A percentile compares a stretch with the other conserved stretches of the same genome.
Conservation (phyloP, 2,113 vertebrate genomes). For the Cottus gobio region DNA sequence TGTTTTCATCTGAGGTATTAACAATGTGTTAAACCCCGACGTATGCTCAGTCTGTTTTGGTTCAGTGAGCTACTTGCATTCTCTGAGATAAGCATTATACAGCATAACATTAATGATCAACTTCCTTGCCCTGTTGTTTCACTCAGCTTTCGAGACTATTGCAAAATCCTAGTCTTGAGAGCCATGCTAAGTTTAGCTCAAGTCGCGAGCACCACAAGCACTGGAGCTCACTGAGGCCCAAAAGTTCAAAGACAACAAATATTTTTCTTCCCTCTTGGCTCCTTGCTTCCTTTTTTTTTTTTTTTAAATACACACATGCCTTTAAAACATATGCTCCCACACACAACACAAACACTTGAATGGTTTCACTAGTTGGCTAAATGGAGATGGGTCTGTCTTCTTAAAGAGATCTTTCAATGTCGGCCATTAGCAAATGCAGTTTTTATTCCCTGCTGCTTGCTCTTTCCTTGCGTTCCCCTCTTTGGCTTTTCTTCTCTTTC, state of each 20-base stretch:
- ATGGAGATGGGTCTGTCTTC: conserved; percentile 19
- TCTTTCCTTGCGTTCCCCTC: conserved; percentile 27
- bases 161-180: conserved; percentile 62
- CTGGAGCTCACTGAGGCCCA: conserved; percentile 21
- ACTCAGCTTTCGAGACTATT: conserved; percentile 42
- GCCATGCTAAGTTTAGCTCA: conserved; percentile 58
- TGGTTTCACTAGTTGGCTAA: conserved; percentile 39
- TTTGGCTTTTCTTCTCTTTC: conserved; percentile 37
- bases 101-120: conserved; percentile 69
- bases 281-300: conserved; percentile 4
- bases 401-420: conserved; percentile 42
- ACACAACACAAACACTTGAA: conserved; percentile 6
- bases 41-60: conserved; percentile 8
- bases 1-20: conserved; percentile 9
- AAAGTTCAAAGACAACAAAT: conserved; percentile 38
- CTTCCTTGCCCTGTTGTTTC: conserved; percentile 52
- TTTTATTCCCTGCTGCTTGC: conserved; percentile 23
- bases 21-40: background rate
- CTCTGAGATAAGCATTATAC: conserved; percentile 37
- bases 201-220: conserved; percentile 46
- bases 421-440: conserved; percentile 47
- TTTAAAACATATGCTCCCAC: background rate
- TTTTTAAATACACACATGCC: background rate
- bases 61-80: conserved; percentile 1
- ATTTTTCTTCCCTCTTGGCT: conserved; percentile 6